Percentiles rank a stretch among this genome's conserved stretches.
These are phyloP conservation scores for Rhyacophila evoluta DNA, from an alignment of 2,888 invertebrate species.

Conservation along the genomic window DNA sequence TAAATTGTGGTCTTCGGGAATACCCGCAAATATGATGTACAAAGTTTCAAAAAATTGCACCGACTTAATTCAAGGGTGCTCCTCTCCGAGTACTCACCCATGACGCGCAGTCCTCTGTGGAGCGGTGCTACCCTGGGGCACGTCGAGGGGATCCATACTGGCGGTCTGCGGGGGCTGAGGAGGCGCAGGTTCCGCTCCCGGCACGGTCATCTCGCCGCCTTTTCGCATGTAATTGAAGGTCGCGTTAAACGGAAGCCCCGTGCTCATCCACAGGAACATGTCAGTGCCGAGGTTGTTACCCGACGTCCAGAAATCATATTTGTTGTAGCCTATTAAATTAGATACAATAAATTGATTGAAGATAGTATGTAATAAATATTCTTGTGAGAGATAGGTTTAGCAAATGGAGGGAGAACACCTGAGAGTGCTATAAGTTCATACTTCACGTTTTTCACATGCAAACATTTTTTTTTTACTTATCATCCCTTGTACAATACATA, in stretches of 20 bases:
- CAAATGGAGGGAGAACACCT: too few species aligned
- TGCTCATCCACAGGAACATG: conserved; percentile 92
- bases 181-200: conserved; percentile 65
- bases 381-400: too few species aligned
- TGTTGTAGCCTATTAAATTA: conserved; percentile 73
- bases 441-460: too few species aligned
- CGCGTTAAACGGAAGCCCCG: conserved; percentile 87
- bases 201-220: conserved; percentile 64
- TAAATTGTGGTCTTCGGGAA: too few species aligned
- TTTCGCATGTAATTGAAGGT: conserved; percentile 85
- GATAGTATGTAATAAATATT: too few species aligned
- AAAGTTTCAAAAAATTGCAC: too few species aligned
- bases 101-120: conserved; percentile 84
- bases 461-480: neutral
- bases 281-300: conserved; percentile 89
- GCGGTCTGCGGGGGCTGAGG: conserved; percentile 59
- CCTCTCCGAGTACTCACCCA: conserved; percentile 65
- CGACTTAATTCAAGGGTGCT: too few species aligned
- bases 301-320: conserved; percentile 90
- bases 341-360: too few species aligned
- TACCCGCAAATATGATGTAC: too few species aligned
- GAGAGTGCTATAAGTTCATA: too few species aligned
- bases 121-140: conserved; percentile 80
- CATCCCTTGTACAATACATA: too few species aligned
- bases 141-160: conserved; percentile 73